These are phyloP conservation scores for Stegodyphus dumicola DNA, from an alignment of 1,140 invertebrate genomes.

Conservation along the genomic window DNA sequence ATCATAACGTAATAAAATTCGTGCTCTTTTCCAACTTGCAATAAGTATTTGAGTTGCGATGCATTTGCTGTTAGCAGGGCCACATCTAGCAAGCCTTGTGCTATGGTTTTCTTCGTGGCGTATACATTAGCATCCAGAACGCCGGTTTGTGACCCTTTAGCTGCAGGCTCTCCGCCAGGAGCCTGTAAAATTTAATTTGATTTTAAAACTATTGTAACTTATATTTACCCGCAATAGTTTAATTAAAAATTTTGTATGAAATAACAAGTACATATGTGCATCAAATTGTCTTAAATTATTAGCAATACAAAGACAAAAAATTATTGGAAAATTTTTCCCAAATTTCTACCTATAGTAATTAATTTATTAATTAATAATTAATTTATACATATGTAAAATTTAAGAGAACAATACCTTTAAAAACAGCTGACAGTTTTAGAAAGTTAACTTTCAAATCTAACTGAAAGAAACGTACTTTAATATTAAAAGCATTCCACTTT, in stretches of 20 bases:
- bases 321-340: too few relatives aligned
- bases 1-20: constrained; percentile 72
- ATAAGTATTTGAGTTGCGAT: constrained; percentile 87
- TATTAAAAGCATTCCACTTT: too few relatives aligned
- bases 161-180: constrained; percentile 4
- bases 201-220: too few relatives aligned
- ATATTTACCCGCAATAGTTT: neutral
- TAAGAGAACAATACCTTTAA: too few relatives aligned
- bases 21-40: constrained; percentile 62
- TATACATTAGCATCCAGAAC: constrained; percentile 81
- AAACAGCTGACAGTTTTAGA: too few relatives aligned
- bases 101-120: constrained; percentile 89
- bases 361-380: too few relatives aligned
- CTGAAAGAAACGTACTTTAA: too few relatives aligned
- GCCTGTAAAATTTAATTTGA: neutral
- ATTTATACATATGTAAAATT: too few relatives aligned
- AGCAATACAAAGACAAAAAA: too few relatives aligned
- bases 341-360: too few relatives aligned
- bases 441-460: too few relatives aligned
- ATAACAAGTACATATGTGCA: neutral
- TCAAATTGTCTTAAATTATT: too few relatives aligned
- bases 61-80: constrained; percentile 75
- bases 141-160: neutral
- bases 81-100: constrained; percentile 72
- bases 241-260: neutral